Percentiles rank a stretch among this genome's conserved stretches.
Conservation (phyloP, 1,140 invertebrate species). For the Hylaeus anthracinus region DNA sequence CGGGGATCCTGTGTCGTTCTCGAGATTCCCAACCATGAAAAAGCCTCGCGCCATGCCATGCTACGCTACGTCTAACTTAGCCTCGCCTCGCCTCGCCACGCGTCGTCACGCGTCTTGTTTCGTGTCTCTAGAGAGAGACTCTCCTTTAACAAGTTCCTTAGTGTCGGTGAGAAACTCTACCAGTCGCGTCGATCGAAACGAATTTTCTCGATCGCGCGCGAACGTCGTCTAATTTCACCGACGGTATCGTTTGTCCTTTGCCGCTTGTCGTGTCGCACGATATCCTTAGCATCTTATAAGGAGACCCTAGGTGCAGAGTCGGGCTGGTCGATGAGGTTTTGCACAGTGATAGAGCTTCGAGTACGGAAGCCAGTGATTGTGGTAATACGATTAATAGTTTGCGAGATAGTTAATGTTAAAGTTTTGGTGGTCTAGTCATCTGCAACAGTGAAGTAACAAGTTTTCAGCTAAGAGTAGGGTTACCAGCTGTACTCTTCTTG, state of each 20-base stretch:
- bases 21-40: neutral
- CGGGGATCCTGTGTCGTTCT: neutral
- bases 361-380: no score
- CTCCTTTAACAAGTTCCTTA: constrained; percentile 22
- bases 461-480: no score
- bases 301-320: no score
- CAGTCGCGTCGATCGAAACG: neutral
- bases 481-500: no score
- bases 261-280: no score
- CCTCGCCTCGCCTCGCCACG: neutral
- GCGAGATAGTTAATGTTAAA: no score
- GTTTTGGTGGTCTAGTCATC: no score
- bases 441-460: no score
- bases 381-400: no score
- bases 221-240: no score
- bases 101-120: neutral
- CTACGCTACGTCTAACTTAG: neutral
- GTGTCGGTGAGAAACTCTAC: neutral
- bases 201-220: neutral
- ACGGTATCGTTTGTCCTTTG: neutral
- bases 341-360: no score
- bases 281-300: neutral
- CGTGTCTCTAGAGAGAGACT: neutral
- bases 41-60: neutral
- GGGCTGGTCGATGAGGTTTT: no score